Conservation (phyloP, 2,888 invertebrate genomes). For the Diplazon laetatorius region DNA sequence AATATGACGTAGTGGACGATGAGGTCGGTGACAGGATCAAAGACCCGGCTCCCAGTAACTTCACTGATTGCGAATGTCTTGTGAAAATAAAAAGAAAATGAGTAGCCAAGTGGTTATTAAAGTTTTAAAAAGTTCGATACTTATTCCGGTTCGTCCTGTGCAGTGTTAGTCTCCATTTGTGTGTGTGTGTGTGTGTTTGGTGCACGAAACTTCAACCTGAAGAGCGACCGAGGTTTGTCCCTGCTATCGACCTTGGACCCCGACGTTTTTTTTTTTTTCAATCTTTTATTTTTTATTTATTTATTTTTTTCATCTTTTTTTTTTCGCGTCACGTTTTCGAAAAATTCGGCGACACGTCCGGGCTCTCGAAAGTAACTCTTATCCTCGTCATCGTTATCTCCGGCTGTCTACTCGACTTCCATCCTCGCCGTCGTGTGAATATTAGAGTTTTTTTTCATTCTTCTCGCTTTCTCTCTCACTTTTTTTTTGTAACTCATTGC, state of each 20-base stretch:
- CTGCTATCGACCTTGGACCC: conserved; percentile 43
- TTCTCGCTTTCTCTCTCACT: too few relatives aligned
- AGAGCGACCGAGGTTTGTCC: conserved; percentile 20
- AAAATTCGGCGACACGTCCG: conserved; percentile 37
- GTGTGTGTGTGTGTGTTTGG: neutral
- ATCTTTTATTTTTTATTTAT: too few relatives aligned
- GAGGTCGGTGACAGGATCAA: neutral
- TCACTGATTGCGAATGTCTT: conserved; percentile 9
- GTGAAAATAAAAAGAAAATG: neutral
- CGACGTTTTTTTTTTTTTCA: conserved; percentile 3
- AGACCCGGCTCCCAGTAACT: neutral
- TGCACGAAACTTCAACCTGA: conserved; percentile 7
- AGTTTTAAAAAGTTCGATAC: conserved; percentile 7
- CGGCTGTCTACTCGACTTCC: conserved; percentile 14
- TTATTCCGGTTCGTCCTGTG: conserved; percentile 12
- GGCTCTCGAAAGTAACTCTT: conserved; percentile 36
- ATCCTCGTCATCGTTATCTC: conserved; percentile 54
- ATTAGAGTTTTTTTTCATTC: too few relatives aligned
- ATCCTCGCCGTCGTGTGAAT: conserved; percentile 14
- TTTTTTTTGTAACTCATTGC: conserved; percentile 22
- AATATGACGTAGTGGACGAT: neutral
- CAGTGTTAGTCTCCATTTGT: neutral
- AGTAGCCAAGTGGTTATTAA: conserved; percentile 17
- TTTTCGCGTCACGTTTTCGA: conserved; percentile 13
- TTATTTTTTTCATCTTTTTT: conserved; percentile 12